These are phyloP conservation scores for Nephrotoma appendiculata DNA, from an alignment of 2,888 invertebrate genomes.

Conservation along the genomic window DNA sequence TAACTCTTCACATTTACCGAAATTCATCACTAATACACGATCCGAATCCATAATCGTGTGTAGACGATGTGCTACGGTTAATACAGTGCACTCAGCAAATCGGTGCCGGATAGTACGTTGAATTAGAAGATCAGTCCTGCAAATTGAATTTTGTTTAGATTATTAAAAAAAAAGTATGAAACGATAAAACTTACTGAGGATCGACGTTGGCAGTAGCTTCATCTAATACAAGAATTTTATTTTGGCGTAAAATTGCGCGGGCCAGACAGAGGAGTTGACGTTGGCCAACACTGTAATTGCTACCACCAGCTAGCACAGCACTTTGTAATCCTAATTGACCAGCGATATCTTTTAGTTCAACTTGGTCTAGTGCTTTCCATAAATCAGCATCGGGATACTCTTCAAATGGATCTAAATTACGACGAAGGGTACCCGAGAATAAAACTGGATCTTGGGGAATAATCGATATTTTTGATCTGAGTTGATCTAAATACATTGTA, in stretches of 20 bases:
- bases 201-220: slow-evolving; percentile 53
- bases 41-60: slow-evolving; percentile 83
- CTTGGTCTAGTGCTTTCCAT: slow-evolving; percentile 59
- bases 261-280: slow-evolving; percentile 65
- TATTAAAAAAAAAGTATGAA: background rate
- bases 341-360: slow-evolving; percentile 43
- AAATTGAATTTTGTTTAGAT: background rate
- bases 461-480: slow-evolving; percentile 45
- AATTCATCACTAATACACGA: slow-evolving; percentile 64
- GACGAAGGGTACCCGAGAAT: slow-evolving; percentile 37
- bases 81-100: slow-evolving; percentile 62
- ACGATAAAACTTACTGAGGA: slow-evolving; percentile 25
- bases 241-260: slow-evolving; percentile 62
- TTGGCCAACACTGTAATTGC: slow-evolving; percentile 48
- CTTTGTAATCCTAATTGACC: slow-evolving; percentile 36
- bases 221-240: slow-evolving; percentile 57
- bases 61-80: slow-evolving; percentile 78
- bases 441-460: slow-evolving; percentile 42
- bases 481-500: slow-evolving; percentile 41
- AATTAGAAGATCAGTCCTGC: slow-evolving; percentile 59
- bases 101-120: slow-evolving; percentile 60
- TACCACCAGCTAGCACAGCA: slow-evolving; percentile 39
- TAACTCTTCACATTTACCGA: slow-evolving; percentile 53
- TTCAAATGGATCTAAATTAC: slow-evolving; percentile 62
- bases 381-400: slow-evolving; percentile 51